These are phyloP conservation scores for Hybognathus amarus DNA, from an alignment of 2,797 vertebrate genomes.

Conservation along the genomic window DNA sequence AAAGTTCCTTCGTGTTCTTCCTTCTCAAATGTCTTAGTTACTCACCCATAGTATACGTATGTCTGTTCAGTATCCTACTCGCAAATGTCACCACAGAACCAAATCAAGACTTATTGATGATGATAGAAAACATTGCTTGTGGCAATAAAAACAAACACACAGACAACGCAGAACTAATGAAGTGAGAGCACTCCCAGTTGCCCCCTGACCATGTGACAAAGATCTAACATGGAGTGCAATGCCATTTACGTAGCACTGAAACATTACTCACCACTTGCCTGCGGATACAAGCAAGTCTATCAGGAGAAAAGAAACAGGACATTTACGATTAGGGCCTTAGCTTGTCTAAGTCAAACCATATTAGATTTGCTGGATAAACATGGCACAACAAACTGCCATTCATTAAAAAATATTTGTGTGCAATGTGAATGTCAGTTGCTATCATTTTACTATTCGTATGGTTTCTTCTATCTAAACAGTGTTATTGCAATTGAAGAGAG, in stretches of 20 bases:
- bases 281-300: constrained; percentile 36
- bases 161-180: constrained; percentile 40
- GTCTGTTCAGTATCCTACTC: constrained; percentile 42
- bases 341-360: constrained; percentile 32
- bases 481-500: constrained; percentile 40
- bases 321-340: constrained; percentile 39
- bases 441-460: constrained; percentile 31
- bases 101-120: constrained; percentile 50
- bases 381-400: constrained; percentile 17
- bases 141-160: constrained; percentile 41
- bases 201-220: constrained; percentile 27
- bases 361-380: constrained; percentile 17
- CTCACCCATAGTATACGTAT: constrained; percentile 64
- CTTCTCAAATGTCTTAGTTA: constrained; percentile 64
- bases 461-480: constrained; percentile 39
- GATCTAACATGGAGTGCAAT: constrained; percentile 32
- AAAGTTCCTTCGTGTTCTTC: constrained; percentile 55
- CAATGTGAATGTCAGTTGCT: constrained; percentile 15
- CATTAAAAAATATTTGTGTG: constrained; percentile 20
- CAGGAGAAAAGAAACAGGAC: constrained; percentile 10
- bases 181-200: constrained; percentile 27
- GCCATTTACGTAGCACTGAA: constrained; percentile 52
- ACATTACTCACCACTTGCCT: constrained; percentile 39
- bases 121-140: constrained; percentile 50
- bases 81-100: constrained; percentile 63